Evolutionary conservation across 2,797 vertebrate genomes (phyloP).

Genomic region (Cephalopachus bancanus): DNA sequence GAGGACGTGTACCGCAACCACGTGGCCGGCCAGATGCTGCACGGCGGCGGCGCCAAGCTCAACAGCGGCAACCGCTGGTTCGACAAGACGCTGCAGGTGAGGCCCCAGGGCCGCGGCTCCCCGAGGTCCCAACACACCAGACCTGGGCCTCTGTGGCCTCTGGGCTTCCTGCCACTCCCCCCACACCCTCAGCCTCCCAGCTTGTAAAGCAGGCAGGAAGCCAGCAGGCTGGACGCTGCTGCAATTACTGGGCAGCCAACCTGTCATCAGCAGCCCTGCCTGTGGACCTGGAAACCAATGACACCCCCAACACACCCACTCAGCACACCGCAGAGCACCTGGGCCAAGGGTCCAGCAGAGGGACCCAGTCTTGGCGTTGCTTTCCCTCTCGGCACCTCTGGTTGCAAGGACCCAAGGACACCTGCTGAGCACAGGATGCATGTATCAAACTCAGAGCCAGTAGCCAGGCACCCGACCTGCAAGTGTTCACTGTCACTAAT

Average conservation of each 20-base stretch:
- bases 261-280: slow-evolving; percentile 46
- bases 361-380: accelerated
- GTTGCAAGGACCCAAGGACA: too few species aligned
- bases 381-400: not conserved
- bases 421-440: not conserved
- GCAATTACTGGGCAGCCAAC: slow-evolving; percentile 43
- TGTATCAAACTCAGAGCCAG: too few species aligned
- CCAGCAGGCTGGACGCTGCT: not conserved
- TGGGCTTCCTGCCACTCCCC: not conserved
- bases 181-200: not conserved
- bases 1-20: slow-evolving; percentile 94
- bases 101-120: not conserved
- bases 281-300: not conserved
- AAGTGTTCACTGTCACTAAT: not conserved
- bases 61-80: slow-evolving; percentile 99
- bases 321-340: not conserved
- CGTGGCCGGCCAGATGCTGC: slow-evolving; percentile 96
- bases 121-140: too few species aligned
- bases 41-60: slow-evolving; percentile 95
- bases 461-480: not conserved
- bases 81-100: slow-evolving; percentile 97
- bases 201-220: slow-evolving; percentile 64
- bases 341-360: not conserved
- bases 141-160: not conserved
- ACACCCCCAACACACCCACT: not conserved